Percentiles rank a stretch among this genome's conserved stretches.
Conservation (phyloP, 2,113 vertebrate genomes). For the Atrichornis clamosus region DNA sequence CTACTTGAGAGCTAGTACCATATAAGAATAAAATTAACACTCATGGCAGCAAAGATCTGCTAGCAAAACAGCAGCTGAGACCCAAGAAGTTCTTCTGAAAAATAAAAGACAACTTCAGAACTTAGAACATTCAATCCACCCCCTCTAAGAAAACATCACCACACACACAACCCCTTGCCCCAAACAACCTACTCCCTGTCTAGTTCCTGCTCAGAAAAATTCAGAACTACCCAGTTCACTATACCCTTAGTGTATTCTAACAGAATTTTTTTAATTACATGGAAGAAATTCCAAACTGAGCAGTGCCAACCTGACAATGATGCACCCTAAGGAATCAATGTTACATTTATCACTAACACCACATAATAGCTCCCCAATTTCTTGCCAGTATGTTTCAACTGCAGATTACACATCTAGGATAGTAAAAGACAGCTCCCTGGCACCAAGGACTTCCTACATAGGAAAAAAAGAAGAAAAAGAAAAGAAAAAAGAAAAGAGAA, state of each 20-base stretch:
- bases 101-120: neutral
- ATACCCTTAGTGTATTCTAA: neutral
- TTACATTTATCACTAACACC: neutral
- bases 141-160: neutral
- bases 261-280: neutral
- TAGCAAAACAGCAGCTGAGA: neutral
- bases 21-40: neutral
- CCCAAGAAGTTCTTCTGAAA: neutral
- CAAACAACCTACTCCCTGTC: neutral
- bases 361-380: neutral
- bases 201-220: neutral
- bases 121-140: neutral
- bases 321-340: neutral
- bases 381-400: neutral
- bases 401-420: neutral
- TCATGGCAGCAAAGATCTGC: neutral
- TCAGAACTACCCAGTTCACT: neutral
- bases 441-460: neutral
- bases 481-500: too few relatives aligned
- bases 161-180: neutral
- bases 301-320: neutral
- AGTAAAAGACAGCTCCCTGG: neutral
- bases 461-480: rapidly evolving
- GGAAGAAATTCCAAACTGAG: neutral
- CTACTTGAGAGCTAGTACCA: neutral